Conservation (phyloP, 2,888 invertebrate genomes). For the Athalia cordata region DNA sequence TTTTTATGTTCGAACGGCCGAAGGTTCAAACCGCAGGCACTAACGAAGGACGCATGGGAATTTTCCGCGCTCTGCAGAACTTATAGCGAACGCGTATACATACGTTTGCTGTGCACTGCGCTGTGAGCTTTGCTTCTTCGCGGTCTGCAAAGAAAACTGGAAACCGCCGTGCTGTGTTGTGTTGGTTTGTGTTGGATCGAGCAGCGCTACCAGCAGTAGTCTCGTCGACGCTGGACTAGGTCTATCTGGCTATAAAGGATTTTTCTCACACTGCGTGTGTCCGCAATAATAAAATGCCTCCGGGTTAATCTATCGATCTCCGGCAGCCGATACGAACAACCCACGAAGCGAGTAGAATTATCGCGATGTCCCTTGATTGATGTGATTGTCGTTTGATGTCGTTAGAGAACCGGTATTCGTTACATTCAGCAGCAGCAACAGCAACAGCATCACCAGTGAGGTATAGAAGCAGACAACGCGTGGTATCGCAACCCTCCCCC, state of each 20-base stretch:
- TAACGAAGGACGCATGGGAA: conserved; percentile 59
- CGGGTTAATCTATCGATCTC: conserved; percentile 67
- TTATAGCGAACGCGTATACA: background rate
- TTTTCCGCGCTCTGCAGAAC: conserved; percentile 59
- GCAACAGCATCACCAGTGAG: conserved; percentile 44
- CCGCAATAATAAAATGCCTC: conserved; percentile 65
- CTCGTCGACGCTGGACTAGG: conserved; percentile 35
- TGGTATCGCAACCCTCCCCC: conserved; percentile 31
- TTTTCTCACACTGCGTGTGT: conserved; percentile 53
- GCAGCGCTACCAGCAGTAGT: background rate
- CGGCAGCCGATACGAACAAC: conserved; percentile 53
- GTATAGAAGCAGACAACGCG: conserved; percentile 51
- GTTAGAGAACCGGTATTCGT: conserved; percentile 69
- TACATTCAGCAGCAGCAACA: conserved; percentile 52
- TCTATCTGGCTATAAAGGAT: conserved; percentile 41
- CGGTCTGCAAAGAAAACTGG: conserved; percentile 57
- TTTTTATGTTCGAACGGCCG: conserved; percentile 54
- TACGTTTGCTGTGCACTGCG: background rate
- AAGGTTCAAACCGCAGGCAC: conserved; percentile 52
- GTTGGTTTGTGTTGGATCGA: conserved; percentile 12
- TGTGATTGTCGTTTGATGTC: conserved; percentile 71
- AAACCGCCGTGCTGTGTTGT: conserved; percentile 50
- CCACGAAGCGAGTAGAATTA: conserved; percentile 64
- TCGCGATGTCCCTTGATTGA: conserved; percentile 70
- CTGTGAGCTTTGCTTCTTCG: conserved; percentile 6